Base-by-base conservation (phyloP, 2,113 vertebrate genomes). In the Carassius carassius region DNA sequence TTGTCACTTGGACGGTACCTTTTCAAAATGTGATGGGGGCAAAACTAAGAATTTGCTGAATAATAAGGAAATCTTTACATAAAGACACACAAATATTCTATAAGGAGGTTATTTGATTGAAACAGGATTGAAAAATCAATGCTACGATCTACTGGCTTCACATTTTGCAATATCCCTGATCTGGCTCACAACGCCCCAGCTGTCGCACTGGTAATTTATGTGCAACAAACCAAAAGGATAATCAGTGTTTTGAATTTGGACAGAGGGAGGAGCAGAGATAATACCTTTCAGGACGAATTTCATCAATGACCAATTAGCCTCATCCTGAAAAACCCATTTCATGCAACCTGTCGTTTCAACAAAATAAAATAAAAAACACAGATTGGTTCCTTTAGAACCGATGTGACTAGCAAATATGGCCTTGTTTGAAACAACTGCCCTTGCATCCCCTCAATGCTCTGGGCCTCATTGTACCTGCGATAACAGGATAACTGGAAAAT, bases 391-490 rank as follows among this genome's bases (percentile, higher is more conserved):
- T 84, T 47, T 83, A 87, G 90, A 91, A 93, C 91, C 72, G 83
- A 90, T 84, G 49, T 69, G 86, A 89, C 84, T 86, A 90, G 89
- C 91, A 89, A 86, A 93, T 92, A 93, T 83, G 87, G 87, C 86
- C 91, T 79, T 88, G 92, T 94, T 90, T 89, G 87, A 93, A 88
- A 88, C 80, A 85, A 88, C 89, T 90, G 87, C 84, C 90, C 91
- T 83, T 78, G 78, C 19, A 67, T 92, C 92, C 92, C 91, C 92
- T 95, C 88, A 94, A 90, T 90, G 92, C 90, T 92, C 87, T 2
- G 84, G 7, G 3, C 93, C 93, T 93, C 91, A 94, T 91, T 94
- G 91, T 94, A 94, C 93, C 92, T 95, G 92, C 88, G 90, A 96
- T 94, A 95, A 95, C 93, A 91, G 91, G 86, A 90, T 37, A 72